These are phyloP conservation scores for Andrena hattorfiana DNA, from an alignment of 2,888 invertebrate species.

Conservation along the genomic window DNA sequence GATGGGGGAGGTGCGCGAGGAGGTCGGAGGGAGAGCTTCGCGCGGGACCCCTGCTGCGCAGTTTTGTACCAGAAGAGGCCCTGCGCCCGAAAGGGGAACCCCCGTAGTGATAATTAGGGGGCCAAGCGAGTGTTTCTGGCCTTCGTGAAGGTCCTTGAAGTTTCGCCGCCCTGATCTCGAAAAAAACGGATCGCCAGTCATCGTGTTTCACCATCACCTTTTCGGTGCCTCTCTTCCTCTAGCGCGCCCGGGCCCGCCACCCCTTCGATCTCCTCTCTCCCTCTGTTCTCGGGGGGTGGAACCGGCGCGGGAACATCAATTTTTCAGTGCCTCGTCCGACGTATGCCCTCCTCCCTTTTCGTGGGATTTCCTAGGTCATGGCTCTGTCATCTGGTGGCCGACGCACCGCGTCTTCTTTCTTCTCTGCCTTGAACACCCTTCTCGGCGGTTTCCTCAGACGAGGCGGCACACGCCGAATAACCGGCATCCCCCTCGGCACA, in stretches of 20 bases:
- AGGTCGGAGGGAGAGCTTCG: slow-evolving; percentile 72
- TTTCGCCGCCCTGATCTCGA: slow-evolving; percentile 81
- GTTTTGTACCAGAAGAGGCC: slow-evolving; percentile 83
- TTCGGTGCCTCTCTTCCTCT: slow-evolving; percentile 18
- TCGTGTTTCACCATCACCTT: slow-evolving; percentile 74
- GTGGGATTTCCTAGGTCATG: slow-evolving; percentile 78
- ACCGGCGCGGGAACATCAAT: slow-evolving; percentile 70
- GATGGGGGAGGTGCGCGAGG: slow-evolving; percentile 64
- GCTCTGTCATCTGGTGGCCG: slow-evolving; percentile 78
- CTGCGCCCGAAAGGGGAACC: slow-evolving; percentile 83
- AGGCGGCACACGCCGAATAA: slow-evolving; percentile 66
- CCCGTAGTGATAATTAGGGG: slow-evolving; percentile 85
- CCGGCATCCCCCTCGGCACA: slow-evolving; percentile 24
- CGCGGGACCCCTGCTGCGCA: slow-evolving; percentile 82
- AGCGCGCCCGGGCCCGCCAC: slow-evolving; percentile 10
- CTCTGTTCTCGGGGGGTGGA: slow-evolving; percentile 56
- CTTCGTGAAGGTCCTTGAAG: slow-evolving; percentile 83
- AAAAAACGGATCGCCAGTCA: slow-evolving; percentile 79
- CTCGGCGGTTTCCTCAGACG: slow-evolving; percentile 43
- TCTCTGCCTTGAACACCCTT: slow-evolving; percentile 41
- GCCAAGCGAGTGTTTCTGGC: slow-evolving; percentile 84
- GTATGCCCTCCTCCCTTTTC: slow-evolving; percentile 49
- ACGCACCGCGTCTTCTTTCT: slow-evolving; percentile 55
- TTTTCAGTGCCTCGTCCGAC: slow-evolving; percentile 75
- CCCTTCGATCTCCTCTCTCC: slow-evolving; percentile 27